phyloP scores from a whole-genome alignment of 2,888 invertebrate genomes.

The Tenthredo amoena region DNA sequence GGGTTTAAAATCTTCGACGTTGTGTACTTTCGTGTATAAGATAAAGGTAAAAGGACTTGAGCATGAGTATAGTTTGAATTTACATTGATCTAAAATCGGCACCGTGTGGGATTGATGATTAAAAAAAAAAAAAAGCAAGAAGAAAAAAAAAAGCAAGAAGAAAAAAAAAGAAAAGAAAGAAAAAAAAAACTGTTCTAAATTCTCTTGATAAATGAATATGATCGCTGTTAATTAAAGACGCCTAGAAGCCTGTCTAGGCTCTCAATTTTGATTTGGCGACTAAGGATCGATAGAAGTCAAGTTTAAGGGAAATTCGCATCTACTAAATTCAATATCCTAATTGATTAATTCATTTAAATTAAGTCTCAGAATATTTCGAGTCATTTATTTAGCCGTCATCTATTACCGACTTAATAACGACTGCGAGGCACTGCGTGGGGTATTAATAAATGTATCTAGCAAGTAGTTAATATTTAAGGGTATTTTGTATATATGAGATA shows the following conservation, averaged over 20 bases:
- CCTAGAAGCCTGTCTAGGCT: conserved; percentile 69
- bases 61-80: neutral
- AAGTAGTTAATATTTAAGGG: neutral
- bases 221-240: conserved; percentile 67
- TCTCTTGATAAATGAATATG: neutral
- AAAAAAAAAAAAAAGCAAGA: neutral
- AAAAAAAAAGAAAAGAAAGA: neutral
- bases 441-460: neutral
- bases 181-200: neutral
- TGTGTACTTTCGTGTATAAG: neutral
- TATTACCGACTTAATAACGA: neutral
- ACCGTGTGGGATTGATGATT: conserved; percentile 9
- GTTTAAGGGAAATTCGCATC: neutral
- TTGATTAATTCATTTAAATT: neutral
- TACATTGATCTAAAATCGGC: neutral
- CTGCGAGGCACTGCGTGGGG: conserved; percentile 16
- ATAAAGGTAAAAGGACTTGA: neutral
- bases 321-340: neutral
- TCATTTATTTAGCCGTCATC: neutral
- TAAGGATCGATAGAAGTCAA: conserved; percentile 14
- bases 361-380: neutral
- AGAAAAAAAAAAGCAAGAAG: neutral
- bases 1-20: neutral
- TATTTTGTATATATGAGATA: neutral
- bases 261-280: conserved; percentile 69